Conservation (phyloP, 2,888 invertebrate genomes). For the Macrosoma leucophasiata region DNA sequence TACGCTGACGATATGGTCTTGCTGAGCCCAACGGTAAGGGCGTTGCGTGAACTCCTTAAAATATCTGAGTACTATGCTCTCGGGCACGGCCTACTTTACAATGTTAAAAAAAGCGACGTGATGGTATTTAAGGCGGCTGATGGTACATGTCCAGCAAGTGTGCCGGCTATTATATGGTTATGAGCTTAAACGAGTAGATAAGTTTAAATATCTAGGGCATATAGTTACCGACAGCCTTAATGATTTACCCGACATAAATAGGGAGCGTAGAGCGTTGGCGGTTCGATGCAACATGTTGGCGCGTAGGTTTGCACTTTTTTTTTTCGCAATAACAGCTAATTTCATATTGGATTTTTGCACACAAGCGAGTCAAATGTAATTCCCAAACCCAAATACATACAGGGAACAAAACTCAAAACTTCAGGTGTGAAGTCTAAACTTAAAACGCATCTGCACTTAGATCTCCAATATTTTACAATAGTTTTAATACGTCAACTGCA, state of each 20-base stretch:
- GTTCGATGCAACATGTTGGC: constrained; percentile 18
- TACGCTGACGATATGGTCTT: constrained; percentile 16
- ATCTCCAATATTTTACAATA: too few species aligned
- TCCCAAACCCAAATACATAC: too few species aligned
- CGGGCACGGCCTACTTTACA: constrained; percentile 4
- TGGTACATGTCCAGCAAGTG: constrained; percentile 7
- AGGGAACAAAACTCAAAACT: too few species aligned
- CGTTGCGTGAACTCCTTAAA: constrained; percentile 6
- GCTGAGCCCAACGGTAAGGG: constrained; percentile 13
- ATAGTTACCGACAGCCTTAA: constrained; percentile 4
- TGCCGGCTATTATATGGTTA: constrained; percentile 1
- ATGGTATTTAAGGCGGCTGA: constrained; percentile 9
- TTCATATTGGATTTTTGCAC: too few species aligned
- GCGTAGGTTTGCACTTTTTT: constrained; percentile 19
- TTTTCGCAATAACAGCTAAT: too few species aligned
- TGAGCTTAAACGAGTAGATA: constrained; percentile 1
- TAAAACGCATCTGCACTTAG: too few species aligned
- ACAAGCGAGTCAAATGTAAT: too few species aligned
- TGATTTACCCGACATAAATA: constrained; percentile 9
- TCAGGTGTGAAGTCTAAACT: too few species aligned
- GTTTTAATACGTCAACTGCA: too few species aligned
- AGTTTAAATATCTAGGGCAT: constrained; percentile 13
- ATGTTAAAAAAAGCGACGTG: constrained; percentile 4
- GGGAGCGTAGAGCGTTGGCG: constrained; percentile 17
- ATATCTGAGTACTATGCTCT: constrained; percentile 8